Conservation (phyloP, 2,113 vertebrate species). For the Thermophis baileyi region DNA sequence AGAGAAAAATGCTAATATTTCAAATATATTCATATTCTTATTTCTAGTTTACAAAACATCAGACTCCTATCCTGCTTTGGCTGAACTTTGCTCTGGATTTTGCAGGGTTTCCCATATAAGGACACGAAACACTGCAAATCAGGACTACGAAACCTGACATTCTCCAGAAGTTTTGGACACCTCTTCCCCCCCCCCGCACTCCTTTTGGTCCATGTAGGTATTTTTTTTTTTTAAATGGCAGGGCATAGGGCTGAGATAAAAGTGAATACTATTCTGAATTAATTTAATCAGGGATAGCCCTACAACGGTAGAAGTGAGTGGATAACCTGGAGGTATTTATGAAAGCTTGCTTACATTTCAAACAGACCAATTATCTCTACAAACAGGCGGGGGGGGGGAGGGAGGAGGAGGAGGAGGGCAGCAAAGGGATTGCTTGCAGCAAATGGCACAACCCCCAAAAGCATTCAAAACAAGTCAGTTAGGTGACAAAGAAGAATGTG, state of each 20-base stretch:
- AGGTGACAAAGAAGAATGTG: background rate
- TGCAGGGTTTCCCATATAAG: background rate
- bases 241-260: background rate
- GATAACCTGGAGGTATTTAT: background rate
- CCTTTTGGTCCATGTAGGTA: background rate
- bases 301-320: background rate
- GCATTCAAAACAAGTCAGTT: background rate
- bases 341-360: background rate
- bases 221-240: background rate
- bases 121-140: background rate
- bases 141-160: background rate
- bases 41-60: background rate
- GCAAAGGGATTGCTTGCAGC: background rate
- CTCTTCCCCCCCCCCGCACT: too few species aligned
- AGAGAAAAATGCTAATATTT: background rate
- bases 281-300: background rate
- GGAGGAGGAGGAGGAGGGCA: background rate
- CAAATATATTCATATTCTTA: background rate
- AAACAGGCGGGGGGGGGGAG: background rate
- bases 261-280: background rate
- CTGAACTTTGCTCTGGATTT: background rate
- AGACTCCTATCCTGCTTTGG: background rate
- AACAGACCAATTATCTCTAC: background rate
- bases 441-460: background rate
- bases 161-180: background rate